Evolutionary conservation across 2,113 vertebrate genomes (phyloP).

Genomic region (Pipa parva): DNA sequence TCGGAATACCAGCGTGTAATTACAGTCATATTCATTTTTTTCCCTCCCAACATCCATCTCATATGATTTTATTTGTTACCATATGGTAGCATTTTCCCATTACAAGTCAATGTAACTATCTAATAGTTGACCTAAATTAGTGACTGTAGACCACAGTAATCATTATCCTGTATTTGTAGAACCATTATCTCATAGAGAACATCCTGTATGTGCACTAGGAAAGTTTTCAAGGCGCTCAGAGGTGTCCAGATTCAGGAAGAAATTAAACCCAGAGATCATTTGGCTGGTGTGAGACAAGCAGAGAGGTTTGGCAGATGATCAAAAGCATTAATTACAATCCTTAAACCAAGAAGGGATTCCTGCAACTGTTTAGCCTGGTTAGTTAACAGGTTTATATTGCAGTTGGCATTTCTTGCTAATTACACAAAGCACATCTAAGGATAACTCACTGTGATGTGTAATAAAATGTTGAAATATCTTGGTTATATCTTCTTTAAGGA

Average conservation of each 20-base stretch:
- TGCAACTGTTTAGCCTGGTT: not conserved
- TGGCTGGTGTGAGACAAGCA: too few species aligned
- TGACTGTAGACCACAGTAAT: constrained; percentile 19
- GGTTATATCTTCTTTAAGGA: too few species aligned
- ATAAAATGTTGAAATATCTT: too few species aligned
- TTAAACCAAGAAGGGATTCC: not conserved
- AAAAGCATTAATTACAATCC: not conserved
- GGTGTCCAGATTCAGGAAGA: constrained; percentile 35
- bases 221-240: constrained; percentile 13
- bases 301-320: constrained; percentile 5
- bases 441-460: not conserved
- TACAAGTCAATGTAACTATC: constrained; percentile 1
- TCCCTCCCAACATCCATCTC: not conserved
- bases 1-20: constrained; percentile 14
- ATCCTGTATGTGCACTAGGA: constrained; percentile 13
- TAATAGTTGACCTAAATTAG: constrained; percentile 8
- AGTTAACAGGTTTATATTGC: not conserved
- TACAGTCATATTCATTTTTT: not conserved
- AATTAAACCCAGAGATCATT: constrained; percentile 22
- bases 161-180: constrained; percentile 16
- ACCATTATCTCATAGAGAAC: constrained; percentile 21
- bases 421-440: not conserved
- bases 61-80: not conserved
- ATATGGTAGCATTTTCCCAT: constrained; percentile 22
- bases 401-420: not conserved